phyloP scores from a whole-genome alignment of 2,888 invertebrate species.

The Spilarctia lutea region DNA sequence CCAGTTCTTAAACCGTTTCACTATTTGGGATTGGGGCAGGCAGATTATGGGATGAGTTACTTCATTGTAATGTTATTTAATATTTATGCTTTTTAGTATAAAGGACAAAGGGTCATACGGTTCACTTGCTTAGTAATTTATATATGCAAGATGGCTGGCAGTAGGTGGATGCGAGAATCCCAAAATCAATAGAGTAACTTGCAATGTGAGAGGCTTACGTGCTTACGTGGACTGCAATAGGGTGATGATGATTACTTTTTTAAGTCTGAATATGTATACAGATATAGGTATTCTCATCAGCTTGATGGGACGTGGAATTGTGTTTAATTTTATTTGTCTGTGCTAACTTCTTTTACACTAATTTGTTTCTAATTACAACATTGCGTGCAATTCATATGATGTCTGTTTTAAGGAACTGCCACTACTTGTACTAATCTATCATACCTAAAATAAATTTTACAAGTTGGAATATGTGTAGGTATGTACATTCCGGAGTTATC shows the following conservation, averaged over 20 bases:
- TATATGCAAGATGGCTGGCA: no score
- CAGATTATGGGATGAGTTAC: background rate
- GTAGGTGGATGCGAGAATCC: no score
- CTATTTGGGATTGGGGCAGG: no score
- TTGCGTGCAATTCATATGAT: slow-evolving; percentile 3
- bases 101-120: no score
- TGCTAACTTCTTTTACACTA: background rate
- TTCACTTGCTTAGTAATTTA: no score
- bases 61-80: background rate
- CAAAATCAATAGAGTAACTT: no score
- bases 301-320: background rate
- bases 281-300: background rate
- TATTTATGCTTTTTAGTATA: background rate
- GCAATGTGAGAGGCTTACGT: no score
- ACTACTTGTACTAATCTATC: background rate
- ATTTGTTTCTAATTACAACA: background rate
- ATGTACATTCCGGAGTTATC: background rate
- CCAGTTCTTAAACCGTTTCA: no score
- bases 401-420: background rate
- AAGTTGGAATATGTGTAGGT: background rate
- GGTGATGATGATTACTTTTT: background rate
- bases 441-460: background rate
- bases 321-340: background rate
- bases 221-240: background rate
- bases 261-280: background rate